A percentile compares a stretch with the other conserved stretches of the same genome.
These are phyloP conservation scores for Orussus abietinus DNA, from an alignment of 1,140 invertebrate species.

Conservation along the genomic window DNA sequence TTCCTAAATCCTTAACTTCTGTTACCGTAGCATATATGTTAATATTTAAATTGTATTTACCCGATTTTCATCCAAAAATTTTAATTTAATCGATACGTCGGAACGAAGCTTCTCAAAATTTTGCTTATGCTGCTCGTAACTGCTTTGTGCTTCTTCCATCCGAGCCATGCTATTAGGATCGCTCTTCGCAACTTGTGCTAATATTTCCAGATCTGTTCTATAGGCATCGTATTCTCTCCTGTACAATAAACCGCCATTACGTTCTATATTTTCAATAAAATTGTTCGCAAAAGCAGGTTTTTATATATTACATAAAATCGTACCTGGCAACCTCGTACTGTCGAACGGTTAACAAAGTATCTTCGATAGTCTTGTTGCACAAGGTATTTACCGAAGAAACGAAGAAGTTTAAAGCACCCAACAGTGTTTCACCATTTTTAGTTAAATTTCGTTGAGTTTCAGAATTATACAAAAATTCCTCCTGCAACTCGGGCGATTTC, in stretches of 20 bases:
- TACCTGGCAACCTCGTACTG: conserved; percentile 90
- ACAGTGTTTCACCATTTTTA: conserved; percentile 89
- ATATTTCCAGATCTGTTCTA: conserved; percentile 82
- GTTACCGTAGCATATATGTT: not conserved
- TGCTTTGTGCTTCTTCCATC: conserved; percentile 75
- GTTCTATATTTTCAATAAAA: conserved; percentile 6
- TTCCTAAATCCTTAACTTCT: not conserved
- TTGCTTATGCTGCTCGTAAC: conserved; percentile 80
- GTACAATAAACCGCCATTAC: conserved; percentile 31
- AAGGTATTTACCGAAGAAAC: conserved; percentile 92
- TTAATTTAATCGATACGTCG: conserved; percentile 93
- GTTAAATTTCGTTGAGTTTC: conserved; percentile 91
- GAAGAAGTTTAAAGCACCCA: conserved; percentile 93
- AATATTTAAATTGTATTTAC: conserved; percentile 54
- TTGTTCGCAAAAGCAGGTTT: not conserved
- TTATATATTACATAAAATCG: conserved; percentile 5
- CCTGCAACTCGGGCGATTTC: conserved; percentile 90
- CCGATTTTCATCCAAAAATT: conserved; percentile 94
- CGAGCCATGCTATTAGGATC: conserved; percentile 57
- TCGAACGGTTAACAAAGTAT: conserved; percentile 88
- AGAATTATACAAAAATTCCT: conserved; percentile 93
- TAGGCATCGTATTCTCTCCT: conserved; percentile 98
- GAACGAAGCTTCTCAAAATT: conserved; percentile 87
- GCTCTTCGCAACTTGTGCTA: conserved; percentile 62
- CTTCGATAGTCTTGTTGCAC: conserved; percentile 95